Evolutionary conservation across 2,888 invertebrate species (phyloP), one percentile per base, ranked within the genome.

Genomic region (Julus scandinavius): DNA sequence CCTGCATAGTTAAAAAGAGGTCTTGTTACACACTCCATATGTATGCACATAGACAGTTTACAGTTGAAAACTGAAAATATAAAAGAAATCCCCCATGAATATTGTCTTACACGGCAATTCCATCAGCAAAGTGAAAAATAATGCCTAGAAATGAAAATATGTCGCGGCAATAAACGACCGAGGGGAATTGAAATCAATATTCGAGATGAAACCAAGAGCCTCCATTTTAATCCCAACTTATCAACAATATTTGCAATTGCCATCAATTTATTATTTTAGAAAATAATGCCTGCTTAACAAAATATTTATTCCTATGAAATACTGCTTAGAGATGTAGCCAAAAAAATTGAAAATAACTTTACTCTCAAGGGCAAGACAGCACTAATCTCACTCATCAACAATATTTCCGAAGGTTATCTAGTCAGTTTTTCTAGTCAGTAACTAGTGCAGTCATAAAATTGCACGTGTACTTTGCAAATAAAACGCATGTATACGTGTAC

Each of bases 41-140:
- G 38, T 38, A 38, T 80, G 29, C 80, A 80, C 38, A 13, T 13
- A 38, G 80, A 20, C 72, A 54, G 54, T 54, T 54, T 54, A 80
- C 29, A 29, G 80, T 80, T 80, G 80, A 80, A 80, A 80, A 80
- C 80, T 80, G 80, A 13, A 80, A 80, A 80, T 80, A 20, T 13
- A 38, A 20, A 80, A 80, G 80, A 80, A 80, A 80, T 80, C 80
- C 80, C 80, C 80, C 80, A 80, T 80, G 80, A 80, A 80, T 80
- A 80, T 80, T 80, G 80, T 80, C 80, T 80, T 80, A 80, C 80
- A 80, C 80, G 38, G 80, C 80, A 80, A 80, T 80, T 38, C 80
- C 80, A 80, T 80, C 80, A 80, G 80, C 80, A 80, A 80, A 80
- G 38, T 80, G 80, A 80, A 80, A 80, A 80, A 80, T 80, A 80